Base-by-base conservation (phyloP, 2,888 invertebrate species). In the Agriotes lineatus region DNA sequence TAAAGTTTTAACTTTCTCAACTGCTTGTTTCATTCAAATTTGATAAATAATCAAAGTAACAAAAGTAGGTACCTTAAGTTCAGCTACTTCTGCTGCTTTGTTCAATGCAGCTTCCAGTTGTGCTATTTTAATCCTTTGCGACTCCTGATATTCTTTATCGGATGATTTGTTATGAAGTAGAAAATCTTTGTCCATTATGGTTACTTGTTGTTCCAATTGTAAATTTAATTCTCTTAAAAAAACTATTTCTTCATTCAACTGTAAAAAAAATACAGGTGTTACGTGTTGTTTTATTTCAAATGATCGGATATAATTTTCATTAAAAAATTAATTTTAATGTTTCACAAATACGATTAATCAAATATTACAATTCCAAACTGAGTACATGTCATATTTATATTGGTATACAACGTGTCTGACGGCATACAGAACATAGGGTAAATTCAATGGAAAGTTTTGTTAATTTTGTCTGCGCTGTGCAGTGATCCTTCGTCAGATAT, bases 91-190 rank as follows among this genome's bases (percentile, higher is more conserved):
- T 37, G 16, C n/a, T 12, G 48, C 71, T 12, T 42, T 48, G 30
- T 74, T 71, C 20, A 78, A 67, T 54, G 66, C 45, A 25, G 68
- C 52, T 14, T 75, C 72, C 30, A 77, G 52, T 42, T 75, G 75
- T 5, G 57, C 45, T 9, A 78, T 48, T 72, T 77, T 76, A 6
- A 54, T 45, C 19, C 66, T 69, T 67, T 73, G 72, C n/a, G 73
- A 63, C 56, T 78, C 77, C 37, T 74, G 73, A 16, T 77, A 59
- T 25, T 74, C 70, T 54, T 72, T 72, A 22, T 77, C 77, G 1
- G 67, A 57, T n/a, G 74, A 68, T 35, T 74, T 74, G 54, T 75
- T 74, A 10, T 69, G 64, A 25, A 69, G 25, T 10, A 71, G 70
- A 25, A 74, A 68, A 14, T 75, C 76, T 45, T 69, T 74, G 25